Evolutionary conservation across 2,113 vertebrate species (phyloP).

Genomic region (Hippolais icterina): DNA sequence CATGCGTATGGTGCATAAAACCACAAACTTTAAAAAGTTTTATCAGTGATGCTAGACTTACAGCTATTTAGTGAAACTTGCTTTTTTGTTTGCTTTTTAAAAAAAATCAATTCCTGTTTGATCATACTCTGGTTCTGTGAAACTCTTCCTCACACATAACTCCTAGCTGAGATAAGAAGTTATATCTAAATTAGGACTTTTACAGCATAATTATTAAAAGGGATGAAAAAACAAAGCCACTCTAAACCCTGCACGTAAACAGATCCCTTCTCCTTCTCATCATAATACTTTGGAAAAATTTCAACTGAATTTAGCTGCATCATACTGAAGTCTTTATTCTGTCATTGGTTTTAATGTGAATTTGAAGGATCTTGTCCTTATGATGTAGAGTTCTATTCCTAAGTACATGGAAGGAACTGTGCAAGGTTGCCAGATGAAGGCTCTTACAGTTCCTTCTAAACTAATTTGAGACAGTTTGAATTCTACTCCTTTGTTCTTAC

Average conservation of each 20-base stretch:
- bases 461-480: not conserved
- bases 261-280: not conserved
- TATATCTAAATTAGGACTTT: not conserved
- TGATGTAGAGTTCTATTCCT: not conserved
- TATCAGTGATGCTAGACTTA: not conserved
- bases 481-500: not conserved
- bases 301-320: not conserved
- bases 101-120: not conserved
- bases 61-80: not conserved
- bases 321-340: not conserved
- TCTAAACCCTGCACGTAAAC: not conserved
- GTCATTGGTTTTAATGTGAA: not conserved
- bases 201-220: not conserved
- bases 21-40: not conserved
- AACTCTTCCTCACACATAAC: not conserved
- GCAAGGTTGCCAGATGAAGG: not conserved
- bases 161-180: not conserved
- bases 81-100: not conserved
- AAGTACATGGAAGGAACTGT: not conserved
- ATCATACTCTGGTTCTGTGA: not conserved
- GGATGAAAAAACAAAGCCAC: not conserved
- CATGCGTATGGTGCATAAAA: not conserved
- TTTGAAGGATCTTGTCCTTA: not conserved
- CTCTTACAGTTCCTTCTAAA: not conserved
- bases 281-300: not conserved